These are phyloP conservation scores for Acheta domesticus DNA, from an alignment of 2,888 invertebrate genomes.

Conservation along the genomic window DNA sequence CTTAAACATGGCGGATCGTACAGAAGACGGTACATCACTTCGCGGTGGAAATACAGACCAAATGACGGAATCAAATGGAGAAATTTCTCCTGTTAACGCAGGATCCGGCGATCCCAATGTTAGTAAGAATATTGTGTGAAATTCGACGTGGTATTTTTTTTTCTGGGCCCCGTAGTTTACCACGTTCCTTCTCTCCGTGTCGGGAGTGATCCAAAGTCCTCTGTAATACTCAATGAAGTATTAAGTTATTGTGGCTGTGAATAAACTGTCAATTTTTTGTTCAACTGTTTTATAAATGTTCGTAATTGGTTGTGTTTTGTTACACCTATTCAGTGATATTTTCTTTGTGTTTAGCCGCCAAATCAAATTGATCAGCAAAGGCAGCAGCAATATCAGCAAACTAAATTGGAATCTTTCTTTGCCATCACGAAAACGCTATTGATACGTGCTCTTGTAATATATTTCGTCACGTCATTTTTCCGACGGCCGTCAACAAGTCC, in stretches of 20 bases:
- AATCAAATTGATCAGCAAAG: constrained; percentile 39
- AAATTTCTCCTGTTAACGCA: not conserved
- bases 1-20: constrained; percentile 31
- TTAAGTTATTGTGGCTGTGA: not conserved
- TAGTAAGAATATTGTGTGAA: constrained; percentile 22
- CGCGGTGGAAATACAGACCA: constrained; percentile 25
- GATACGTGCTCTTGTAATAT: constrained; percentile 84
- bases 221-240: not conserved
- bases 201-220: not conserved
- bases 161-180: too few relatives aligned
- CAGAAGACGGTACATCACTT: not conserved
- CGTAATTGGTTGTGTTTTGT: too few relatives aligned
- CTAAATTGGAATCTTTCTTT: constrained; percentile 73
- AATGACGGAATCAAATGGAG: constrained; percentile 1
- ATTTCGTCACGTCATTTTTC: constrained; percentile 89
- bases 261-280: not conserved
- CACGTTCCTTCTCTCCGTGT: not conserved
- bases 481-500: constrained; percentile 58
- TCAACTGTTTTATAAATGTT: not conserved
- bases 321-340: not conserved
- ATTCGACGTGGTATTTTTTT: not conserved
- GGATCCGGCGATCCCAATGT: constrained; percentile 23
- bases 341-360: constrained; percentile 28
- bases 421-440: constrained; percentile 82
- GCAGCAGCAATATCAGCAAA: constrained; percentile 54